Base-by-base conservation (phyloP, 2,888 invertebrate genomes). In the Bruchidius siliquastri region DNA sequence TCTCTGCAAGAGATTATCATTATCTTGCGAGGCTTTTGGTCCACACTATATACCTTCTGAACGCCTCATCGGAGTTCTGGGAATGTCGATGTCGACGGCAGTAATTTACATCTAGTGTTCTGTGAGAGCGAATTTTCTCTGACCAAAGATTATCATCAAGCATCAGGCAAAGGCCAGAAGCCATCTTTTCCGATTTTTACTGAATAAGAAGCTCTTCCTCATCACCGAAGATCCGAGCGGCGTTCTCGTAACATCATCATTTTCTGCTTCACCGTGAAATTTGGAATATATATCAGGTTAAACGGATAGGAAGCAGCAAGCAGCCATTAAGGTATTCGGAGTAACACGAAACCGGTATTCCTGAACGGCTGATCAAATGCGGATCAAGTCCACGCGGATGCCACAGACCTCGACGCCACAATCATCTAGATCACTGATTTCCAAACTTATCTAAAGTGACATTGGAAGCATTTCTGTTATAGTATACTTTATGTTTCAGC, bases 291-390 rank as follows among this genome's bases (percentile, higher is more conserved):
- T n/a, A n/a, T 76, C 76, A 73, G 71, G 70, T 71, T 71, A 72
- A n/a, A n/a, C n/a, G n/a, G n/a, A 73, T 69, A 74, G 71, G 73
- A 74, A 76, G 72, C 74, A 74, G 72, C n/a, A n/a, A 73, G 71
- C 70, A 74, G 71, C 74, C 77, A 79, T 80, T 79, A 79, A 78
- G 77, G 77, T 79, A 77, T 76, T 77, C 77, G 74, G 75, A 73
- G 79, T 79, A 78, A 78, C 76, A 72, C 77, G 74, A 80, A 80
- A 80, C 80, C 78, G 77, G 80, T 80, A 80, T 80, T 77, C 78
- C 78, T 80, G 80, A 76, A 77, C 49, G 13, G 73, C 78, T 73
- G 77, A 80, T 80, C 80, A 80, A 80, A 80, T 76, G 75, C n/a
- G n/a, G 76, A 80, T 79, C 78, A 78, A 77, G 79, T 77, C 76